Base-by-base conservation (phyloP, 2,888 invertebrate species). In the Chesias legatella region DNA sequence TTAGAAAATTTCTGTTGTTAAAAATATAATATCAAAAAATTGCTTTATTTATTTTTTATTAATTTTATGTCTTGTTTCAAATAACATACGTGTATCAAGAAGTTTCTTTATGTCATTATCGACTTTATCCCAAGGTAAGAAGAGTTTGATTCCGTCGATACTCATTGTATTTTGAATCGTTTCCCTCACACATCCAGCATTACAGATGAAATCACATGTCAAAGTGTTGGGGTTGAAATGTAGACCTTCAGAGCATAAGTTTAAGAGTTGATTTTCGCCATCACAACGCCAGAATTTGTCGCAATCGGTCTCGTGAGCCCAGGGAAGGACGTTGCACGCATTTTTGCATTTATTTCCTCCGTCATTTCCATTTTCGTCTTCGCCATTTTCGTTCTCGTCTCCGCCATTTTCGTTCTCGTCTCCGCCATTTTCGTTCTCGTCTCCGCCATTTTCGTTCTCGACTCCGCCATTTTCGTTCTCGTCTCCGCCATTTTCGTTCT, bases 231-330 rank as follows among this genome's bases (percentile, higher is more conserved):
- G 58, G 33, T 86, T 86, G 65, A 82, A 88, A 33, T 75, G 67
- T 3, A 88, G 61, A 9, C 86, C 86, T 55, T 79, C 75, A 1
- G 81, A 51, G 48, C 86, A 88, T 0, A 56, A 44, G 0, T 60
- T 58, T 11, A 80, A 20, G 8, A 66, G 56, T 1, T 68, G 54
- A 0, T 42, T 39, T 0, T 63, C 36, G 0, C 74, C 77, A 1
- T 70, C 59, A 31, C 86, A 88, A 0, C 60, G 46, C 73, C 76
- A 86, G 67, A 64, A 86, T 32, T 84, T 85, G 48, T 84, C 79
- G 26, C 86, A 84, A 10, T 79, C 78, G 0, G 54, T 65, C 1
- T 66, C 70, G 30, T 85, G 80, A 0, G 73, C 66, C 83, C 84
- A 86, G 0, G 81, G 77, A 0, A 63, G 56, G 1, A 73, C 50